Evolutionary conservation across 2,888 invertebrate genomes (phyloP).

Genomic region (Patella depressa): DNA sequence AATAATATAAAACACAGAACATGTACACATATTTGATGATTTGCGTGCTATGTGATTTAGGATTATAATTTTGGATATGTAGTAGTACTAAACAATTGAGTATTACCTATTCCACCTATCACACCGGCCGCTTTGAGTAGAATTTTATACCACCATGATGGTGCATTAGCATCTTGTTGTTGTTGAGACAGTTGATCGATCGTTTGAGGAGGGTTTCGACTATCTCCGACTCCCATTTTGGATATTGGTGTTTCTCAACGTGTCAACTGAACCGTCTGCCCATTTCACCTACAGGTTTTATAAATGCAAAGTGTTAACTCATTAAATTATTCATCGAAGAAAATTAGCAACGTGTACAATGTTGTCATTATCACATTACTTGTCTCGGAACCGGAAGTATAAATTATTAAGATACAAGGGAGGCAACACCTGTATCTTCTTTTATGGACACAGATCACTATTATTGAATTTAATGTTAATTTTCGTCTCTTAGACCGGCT

Average conservation of each 20-base stretch:
- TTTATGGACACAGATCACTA: no score
- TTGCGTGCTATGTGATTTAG: no score
- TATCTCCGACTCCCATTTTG: background rate
- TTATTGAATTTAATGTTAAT: no score
- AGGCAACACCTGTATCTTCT: background rate
- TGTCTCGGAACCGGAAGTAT: background rate
- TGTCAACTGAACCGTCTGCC: background rate
- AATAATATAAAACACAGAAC: no score
- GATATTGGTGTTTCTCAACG: background rate
- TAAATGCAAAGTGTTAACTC: no score
- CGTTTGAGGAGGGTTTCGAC: background rate
- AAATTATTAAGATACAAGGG: background rate
- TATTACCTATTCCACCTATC: slow-evolving; percentile 49
- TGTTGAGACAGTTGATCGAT: background rate
- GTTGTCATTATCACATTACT: slow-evolving; percentile 19
- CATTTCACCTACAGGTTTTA: background rate
- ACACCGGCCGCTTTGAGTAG: slow-evolving; percentile 47
- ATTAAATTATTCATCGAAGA: no score
- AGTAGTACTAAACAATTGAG: no score
- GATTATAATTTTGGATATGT: no score
- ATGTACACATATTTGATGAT: no score
- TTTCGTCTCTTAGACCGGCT: no score
- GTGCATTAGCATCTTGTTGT: slow-evolving; percentile 14
- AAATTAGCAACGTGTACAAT: slow-evolving; percentile 22
- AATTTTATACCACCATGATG: slow-evolving; percentile 54